Evolutionary conservation across 1,140 invertebrate genomes (phyloP).

Genomic region (Semibalanus balanoides): DNA sequence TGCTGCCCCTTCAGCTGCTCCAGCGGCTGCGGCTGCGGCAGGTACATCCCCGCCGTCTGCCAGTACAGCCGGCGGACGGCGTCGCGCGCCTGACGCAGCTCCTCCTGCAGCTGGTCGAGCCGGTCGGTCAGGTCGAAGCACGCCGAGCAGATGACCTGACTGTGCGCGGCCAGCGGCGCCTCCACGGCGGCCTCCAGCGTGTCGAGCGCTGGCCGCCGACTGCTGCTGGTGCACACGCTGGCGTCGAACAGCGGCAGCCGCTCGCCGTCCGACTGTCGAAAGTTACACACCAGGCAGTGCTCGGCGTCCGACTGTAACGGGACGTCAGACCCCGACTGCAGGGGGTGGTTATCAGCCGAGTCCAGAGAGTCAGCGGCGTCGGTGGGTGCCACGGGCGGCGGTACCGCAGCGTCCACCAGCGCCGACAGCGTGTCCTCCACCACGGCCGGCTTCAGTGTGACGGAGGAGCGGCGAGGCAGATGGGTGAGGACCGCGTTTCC

Average conservation of each 20-base stretch:
- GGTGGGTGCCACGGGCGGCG: too few relatives aligned
- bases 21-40: too few relatives aligned
- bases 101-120: neutral
- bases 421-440: neutral
- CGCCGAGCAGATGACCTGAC: neutral
- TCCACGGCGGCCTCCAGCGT: neutral
- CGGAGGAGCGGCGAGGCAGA: neutral
- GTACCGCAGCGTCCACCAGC: neutral
- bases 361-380: too few relatives aligned
- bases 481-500: neutral
- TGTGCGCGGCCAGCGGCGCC: neutral
- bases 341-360: too few relatives aligned
- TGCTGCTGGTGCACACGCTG: neutral
- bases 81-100: neutral
- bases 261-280: neutral
- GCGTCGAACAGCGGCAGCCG: neutral
- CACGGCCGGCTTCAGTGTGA: neutral
- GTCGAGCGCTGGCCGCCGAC: neutral
- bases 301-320: neutral
- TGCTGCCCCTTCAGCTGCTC: too few relatives aligned
- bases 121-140: neutral
- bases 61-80: neutral
- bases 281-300: neutral
- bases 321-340: too few relatives aligned
- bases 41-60: neutral